Base-by-base conservation (phyloP, 2,888 invertebrate genomes). In the Sinotaia quadrata region DNA sequence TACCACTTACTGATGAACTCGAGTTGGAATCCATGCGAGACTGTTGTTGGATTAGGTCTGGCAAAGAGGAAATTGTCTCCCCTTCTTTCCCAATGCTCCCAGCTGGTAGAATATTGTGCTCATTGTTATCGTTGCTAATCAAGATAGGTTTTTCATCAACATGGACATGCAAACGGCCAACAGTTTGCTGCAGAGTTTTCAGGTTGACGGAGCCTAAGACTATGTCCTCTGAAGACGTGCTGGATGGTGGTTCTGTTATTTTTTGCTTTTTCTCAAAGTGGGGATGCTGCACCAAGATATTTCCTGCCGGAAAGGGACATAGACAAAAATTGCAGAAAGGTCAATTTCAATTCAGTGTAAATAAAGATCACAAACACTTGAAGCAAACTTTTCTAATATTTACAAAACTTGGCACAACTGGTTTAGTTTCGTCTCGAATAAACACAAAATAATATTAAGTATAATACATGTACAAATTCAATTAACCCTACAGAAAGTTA, bases 181-280 rank as follows among this genome's bases (percentile, higher is more conserved):
- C 76, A 18, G 73, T 76, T 47, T 74, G 71, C 51, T 74, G 67
- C 24, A 76, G 69, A 33, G 72, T 74, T 60, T 73, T 67, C 12
- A 76, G 69, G 61, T 76, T 71, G n/a, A 76, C 74, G 0, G 68
- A 59, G n/a, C 76, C 76, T 27, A 76, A 54, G 5, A 76, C 74
- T 2, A 76, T 76, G 68, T 76, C 76, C 49, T 76, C 76, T 29
- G 69, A 37, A 24, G 67, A 59, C 8, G 49, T 58, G 37, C 29
- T 15, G 47, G 51, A 12, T 10, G 51, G 49, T 3, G 67, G 62
- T 10, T 67, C 62, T 0, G 62, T n/a, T 2, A 66, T 67, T 29
- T 70, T 70, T 12, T 36, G 21, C 18, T 68, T 68, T 37, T 61
- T 68, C 29, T 41, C 36, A 47, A 67, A 75, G 51, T 73, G 74